A percentile compares a stretch with the other conserved stretches of the same genome.
Conservation (phyloP, 23 tunicate genomes). For the Ciona savignyi region DNA sequence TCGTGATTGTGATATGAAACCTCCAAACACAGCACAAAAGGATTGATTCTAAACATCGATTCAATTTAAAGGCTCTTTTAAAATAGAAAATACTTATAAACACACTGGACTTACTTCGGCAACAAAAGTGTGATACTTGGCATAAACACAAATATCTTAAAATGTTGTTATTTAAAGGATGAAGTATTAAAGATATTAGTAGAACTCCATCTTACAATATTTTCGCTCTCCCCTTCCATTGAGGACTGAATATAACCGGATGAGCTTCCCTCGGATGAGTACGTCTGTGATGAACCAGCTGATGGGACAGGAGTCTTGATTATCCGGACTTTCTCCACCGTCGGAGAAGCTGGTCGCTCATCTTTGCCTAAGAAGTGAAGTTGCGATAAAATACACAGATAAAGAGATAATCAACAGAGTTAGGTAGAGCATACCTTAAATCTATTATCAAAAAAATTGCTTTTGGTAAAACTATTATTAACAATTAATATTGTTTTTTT, state of each 20-base stretch:
- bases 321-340: slow-evolving; percentile 23
- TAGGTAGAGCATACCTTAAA: background rate
- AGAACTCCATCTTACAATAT: background rate
- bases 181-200: background rate
- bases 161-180: background rate
- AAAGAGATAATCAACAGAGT: background rate
- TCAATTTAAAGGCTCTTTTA: too few species aligned
- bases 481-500: background rate
- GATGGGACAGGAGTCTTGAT: slow-evolving; percentile 44
- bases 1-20: too few species aligned
- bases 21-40: too few species aligned
- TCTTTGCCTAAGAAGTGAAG: slow-evolving; percentile 28
- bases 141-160: background rate
- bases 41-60: too few species aligned
- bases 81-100: too few species aligned
- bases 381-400: too few species aligned
- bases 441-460: too few species aligned
- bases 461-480: too few species aligned
- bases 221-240: slow-evolving; percentile 6
- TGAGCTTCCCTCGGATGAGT: slow-evolving; percentile 5
- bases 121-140: too few species aligned
- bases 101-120: too few species aligned
- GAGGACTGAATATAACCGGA: background rate
- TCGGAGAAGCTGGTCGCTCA: slow-evolving; percentile 20
- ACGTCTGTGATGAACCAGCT: background rate